Conservation (phyloP, 2,113 vertebrate species). For the Setophaga kirtlandii region DNA sequence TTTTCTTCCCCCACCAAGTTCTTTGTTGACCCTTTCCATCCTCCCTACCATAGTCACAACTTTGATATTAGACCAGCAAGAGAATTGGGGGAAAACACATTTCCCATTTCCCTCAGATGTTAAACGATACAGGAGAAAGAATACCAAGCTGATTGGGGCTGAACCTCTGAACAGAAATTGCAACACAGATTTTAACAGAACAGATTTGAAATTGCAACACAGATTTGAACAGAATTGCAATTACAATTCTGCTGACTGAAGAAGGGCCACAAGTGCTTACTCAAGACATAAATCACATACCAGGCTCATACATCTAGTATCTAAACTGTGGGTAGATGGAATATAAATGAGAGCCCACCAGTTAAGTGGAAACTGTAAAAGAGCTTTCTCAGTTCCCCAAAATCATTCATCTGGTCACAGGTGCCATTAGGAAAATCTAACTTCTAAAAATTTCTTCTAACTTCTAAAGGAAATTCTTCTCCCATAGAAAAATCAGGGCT, state of each 20-base stretch:
- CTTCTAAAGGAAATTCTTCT: background rate
- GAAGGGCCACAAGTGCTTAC: background rate
- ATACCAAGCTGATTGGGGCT: background rate
- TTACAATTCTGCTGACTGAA: background rate
- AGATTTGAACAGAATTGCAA: background rate
- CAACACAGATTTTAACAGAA: background rate
- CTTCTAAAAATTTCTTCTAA: background rate
- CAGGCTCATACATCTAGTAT: background rate
- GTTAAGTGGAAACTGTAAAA: background rate
- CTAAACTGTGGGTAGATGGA: background rate
- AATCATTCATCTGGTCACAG: background rate
- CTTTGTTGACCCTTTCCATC: background rate
- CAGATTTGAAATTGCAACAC: background rate
- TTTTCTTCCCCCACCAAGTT: background rate
- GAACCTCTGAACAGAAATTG: background rate
- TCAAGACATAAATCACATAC: background rate
- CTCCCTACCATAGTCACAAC: background rate
- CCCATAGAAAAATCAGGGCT: background rate
- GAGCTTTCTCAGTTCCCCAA: background rate
- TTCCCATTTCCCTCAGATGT: background rate
- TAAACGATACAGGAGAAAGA: background rate
- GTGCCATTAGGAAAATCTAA: background rate
- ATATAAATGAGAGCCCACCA: background rate
- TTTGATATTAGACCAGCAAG: background rate
- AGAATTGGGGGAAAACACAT: accelerated